phyloP scores from a whole-genome alignment of 2,113 vertebrate species.

The Prinia subflava region DNA sequence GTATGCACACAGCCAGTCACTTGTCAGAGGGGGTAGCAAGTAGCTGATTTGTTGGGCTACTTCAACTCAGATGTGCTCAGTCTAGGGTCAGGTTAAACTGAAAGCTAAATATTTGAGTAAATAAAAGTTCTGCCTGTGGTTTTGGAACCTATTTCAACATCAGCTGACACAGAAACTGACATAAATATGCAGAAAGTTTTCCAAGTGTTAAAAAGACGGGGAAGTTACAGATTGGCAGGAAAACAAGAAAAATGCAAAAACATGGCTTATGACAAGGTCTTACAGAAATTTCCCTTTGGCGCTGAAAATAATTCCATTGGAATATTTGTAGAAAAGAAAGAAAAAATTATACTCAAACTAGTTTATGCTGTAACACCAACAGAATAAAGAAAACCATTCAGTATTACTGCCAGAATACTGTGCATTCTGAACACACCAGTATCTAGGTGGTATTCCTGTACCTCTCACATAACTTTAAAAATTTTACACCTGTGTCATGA shows the following conservation, averaged over 20 bases:
- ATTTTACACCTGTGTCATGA: conserved; percentile 40
- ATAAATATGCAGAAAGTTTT: neutral
- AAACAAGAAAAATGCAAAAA: neutral
- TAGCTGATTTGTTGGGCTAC: neutral
- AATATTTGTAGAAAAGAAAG: neutral
- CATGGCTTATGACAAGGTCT: neutral
- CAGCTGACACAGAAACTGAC: neutral
- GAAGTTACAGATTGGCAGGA: neutral
- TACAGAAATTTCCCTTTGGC: neutral
- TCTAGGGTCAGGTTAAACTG: neutral
- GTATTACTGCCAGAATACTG: conserved; percentile 16
- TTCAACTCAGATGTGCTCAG: neutral
- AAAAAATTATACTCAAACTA: neutral
- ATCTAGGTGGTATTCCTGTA: conserved; percentile 44
- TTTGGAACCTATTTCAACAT: conserved; percentile 12
- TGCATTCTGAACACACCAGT: conserved; percentile 47
- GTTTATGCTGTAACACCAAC: neutral
- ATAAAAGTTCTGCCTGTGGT: neutral
- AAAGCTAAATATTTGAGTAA: conserved; percentile 15
- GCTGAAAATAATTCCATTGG: neutral
- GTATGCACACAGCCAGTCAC: neutral
- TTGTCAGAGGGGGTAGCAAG: neutral
- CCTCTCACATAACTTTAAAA: conserved; percentile 30
- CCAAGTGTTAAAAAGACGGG: neutral
- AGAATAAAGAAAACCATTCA: conserved; percentile 37